Percentiles rank a stretch among this genome's conserved stretches.
These are phyloP conservation scores for Brachypalpus laphriformis DNA, from an alignment of 2,888 invertebrate genomes.

Conservation along the genomic window DNA sequence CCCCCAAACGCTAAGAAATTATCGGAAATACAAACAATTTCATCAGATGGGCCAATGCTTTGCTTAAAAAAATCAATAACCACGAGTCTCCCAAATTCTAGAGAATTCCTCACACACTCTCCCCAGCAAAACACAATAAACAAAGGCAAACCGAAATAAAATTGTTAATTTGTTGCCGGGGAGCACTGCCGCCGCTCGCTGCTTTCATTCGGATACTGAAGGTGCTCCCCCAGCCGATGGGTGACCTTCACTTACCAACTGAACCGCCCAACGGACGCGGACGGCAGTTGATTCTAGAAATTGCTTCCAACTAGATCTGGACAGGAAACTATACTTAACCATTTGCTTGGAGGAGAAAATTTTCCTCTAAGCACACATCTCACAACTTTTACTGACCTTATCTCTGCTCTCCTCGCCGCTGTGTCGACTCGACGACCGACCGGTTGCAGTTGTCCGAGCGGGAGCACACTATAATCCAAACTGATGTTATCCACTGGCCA, in stretches of 20 bases:
- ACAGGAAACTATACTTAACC: no score
- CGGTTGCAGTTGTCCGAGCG: constrained; percentile 39
- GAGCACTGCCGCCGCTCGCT: neutral
- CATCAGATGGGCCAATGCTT: neutral
- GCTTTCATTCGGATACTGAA: constrained; percentile 1
- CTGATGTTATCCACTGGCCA: constrained; percentile 35
- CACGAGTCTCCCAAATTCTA: neutral
- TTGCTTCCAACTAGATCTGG: neutral
- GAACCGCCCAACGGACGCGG: neutral
- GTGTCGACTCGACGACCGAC: constrained; percentile 26
- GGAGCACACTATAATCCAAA: constrained; percentile 65
- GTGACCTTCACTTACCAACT: constrained; percentile 52
- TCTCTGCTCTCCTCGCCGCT: constrained; percentile 52
- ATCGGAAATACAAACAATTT: neutral
- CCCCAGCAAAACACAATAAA: neutral
- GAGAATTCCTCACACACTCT: neutral
- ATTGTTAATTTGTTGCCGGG: neutral
- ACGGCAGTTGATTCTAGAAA: constrained; percentile 1
- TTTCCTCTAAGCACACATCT: constrained; percentile 56
- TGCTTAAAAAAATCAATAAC: constrained; percentile 45
- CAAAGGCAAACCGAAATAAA: neutral
- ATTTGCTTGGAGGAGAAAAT: constrained; percentile 60
- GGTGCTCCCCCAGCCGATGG: constrained; percentile 3
- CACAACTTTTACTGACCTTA: constrained; percentile 72
- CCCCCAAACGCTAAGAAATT: neutral